These are phyloP conservation scores for Cottoperca gobio DNA, from an alignment of 2,797 vertebrate species.

Conservation along the genomic window DNA sequence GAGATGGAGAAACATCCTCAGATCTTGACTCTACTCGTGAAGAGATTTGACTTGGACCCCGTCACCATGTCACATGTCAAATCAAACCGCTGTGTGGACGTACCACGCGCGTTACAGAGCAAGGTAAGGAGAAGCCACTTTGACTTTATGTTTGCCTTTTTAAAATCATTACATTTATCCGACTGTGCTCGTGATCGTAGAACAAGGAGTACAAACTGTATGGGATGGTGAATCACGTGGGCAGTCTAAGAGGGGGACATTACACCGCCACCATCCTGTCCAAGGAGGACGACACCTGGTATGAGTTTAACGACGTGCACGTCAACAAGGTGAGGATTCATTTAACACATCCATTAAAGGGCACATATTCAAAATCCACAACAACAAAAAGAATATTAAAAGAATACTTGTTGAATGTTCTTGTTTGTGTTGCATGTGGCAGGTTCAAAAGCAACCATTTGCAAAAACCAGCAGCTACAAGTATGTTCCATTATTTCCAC, in stretches of 20 bases:
- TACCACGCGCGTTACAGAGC: constrained; percentile 47
- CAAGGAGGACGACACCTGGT: constrained; percentile 57
- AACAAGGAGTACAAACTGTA: constrained; percentile 60
- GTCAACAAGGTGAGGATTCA: constrained; percentile 49
- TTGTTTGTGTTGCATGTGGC: neutral
- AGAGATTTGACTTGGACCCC: constrained; percentile 74
- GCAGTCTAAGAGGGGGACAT: constrained; percentile 61
- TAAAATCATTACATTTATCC: neutral
- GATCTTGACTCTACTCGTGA: constrained; percentile 70
- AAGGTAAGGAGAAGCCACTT: constrained; percentile 9
- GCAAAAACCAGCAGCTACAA: neutral
- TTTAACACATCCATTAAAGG: neutral
- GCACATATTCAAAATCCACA: neutral
- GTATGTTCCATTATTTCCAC: constrained; percentile 7
- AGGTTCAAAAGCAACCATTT: constrained; percentile 22
- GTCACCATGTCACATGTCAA: constrained; percentile 56
- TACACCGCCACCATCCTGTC: constrained; percentile 65
- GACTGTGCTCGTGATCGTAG: constrained; percentile 22
- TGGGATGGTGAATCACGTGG: constrained; percentile 72
- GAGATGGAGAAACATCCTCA: constrained; percentile 53
- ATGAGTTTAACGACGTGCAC: constrained; percentile 51
- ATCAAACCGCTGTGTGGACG: constrained; percentile 45
- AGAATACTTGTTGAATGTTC: neutral
- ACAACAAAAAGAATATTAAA: neutral
- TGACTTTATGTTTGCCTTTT: neutral